Base-by-base conservation (phyloP, 2,888 invertebrate species). In the Tillus elongatus region DNA sequence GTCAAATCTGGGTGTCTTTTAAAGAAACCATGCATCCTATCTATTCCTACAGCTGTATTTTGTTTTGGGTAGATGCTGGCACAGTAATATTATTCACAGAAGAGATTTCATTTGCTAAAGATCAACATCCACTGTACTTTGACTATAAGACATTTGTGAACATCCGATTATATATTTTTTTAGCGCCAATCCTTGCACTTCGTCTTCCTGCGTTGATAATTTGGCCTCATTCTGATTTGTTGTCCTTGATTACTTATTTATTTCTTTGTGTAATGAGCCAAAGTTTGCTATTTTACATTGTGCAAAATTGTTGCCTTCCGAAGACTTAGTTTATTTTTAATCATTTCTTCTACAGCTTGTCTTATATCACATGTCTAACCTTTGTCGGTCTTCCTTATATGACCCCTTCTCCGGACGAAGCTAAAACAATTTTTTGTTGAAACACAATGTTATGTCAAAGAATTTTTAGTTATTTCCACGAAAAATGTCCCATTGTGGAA, bases 401-500 rank as follows among this genome's bases (percentile, higher is more conserved):
- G 24, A 8, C 24, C 24, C 24, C 24, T 19, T 19, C 6, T n/a
- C 24, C 6, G 6, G n/a, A 8, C n/a, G 24, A 19, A 19, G 6
- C 24, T 19, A 19, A 8, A 19, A 19, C 24, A 19, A n/a, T 19
- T 19, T 19, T n/a, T 19, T 8, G 24, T 19, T 8, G 24, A 19
- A 19, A 8, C n/a, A n/a, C 24, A 19, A 19, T 19, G n/a, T 6
- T 6, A 19, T n/a, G 24, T 19, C 6, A 19, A 19, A 8, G 6
- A 19, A 19, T 19, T 19, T 19, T 19, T 19, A 8, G n/a, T 6
- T 19, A 19, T 19, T 19, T 19, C 24, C 24, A 19, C 24, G 24
- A 19, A n/a, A 19, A 6, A 19, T 19, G 24, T 19, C 24, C 24
- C 24, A 19, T 19, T 19, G 24, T 19, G 24, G 24, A 19, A 19